These are phyloP conservation scores for Girardinus metallicus DNA, from an alignment of 2,797 vertebrate genomes.

Conservation along the genomic window DNA sequence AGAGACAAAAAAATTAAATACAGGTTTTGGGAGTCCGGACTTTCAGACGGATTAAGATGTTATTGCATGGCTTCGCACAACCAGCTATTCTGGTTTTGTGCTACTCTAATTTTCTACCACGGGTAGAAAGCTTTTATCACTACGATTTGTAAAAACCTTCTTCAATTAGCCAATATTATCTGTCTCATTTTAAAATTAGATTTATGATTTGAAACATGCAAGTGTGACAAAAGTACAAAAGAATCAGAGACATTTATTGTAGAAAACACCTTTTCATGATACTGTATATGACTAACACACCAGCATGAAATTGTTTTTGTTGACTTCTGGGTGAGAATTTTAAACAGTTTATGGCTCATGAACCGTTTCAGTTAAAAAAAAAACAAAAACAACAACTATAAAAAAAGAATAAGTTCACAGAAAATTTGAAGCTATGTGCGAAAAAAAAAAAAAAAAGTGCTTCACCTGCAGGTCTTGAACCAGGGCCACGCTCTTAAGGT, in stretches of 20 bases:
- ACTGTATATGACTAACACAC: background rate
- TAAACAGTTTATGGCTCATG: too few species aligned
- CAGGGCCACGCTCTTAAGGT: conserved; percentile 41
- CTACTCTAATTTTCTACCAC: too few species aligned
- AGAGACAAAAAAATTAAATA: background rate
- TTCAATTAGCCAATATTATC: background rate
- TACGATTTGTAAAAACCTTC: background rate
- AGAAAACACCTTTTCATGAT: background rate
- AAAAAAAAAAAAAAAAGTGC: conserved; percentile 5
- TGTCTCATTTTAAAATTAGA: background rate
- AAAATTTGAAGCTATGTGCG: background rate
- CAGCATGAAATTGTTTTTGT: too few species aligned
- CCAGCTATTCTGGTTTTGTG: background rate
- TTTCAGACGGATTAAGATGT: background rate
- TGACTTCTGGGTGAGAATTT: background rate
- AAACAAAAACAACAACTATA: background rate
- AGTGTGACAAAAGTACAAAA: background rate
- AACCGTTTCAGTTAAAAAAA: background rate
- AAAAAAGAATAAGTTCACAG: conserved; percentile 6
- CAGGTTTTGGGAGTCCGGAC: background rate
- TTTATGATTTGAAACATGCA: background rate
- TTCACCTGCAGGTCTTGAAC: conserved; percentile 64
- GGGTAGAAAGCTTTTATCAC: background rate
- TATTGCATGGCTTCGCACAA: background rate
- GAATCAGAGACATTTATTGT: background rate